Conservation (phyloP, 1,140 invertebrate genomes). For the Philopotamus ludificatus region DNA sequence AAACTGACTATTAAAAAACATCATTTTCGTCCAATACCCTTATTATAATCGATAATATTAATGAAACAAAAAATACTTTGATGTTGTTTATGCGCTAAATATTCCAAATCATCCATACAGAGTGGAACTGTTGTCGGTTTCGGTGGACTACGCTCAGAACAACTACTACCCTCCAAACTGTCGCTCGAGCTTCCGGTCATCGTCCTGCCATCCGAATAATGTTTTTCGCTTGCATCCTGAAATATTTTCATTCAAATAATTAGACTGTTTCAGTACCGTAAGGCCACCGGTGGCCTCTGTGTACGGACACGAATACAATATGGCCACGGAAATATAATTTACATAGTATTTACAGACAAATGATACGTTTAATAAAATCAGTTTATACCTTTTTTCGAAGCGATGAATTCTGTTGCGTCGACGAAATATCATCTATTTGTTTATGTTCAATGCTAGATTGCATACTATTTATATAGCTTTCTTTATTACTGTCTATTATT, state of each 20-base stretch:
- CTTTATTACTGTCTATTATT: conserved; percentile 35
- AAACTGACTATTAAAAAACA: too few species aligned
- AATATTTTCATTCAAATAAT: too few species aligned
- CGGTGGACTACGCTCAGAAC: conserved; percentile 24
- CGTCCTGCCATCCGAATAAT: conserved; percentile 24
- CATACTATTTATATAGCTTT: conserved; percentile 26
- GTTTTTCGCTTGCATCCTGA: conserved; percentile 4
- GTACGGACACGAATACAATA: too few species aligned
- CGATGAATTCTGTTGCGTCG: background rate
- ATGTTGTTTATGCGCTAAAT: conserved; percentile 36
- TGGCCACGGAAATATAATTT: background rate
- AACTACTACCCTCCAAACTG: conserved; percentile 35
- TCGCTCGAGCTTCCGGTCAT: conserved; percentile 36
- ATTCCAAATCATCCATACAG: conserved; percentile 36
- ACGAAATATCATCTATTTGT: background rate
- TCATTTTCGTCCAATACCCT: too few species aligned
- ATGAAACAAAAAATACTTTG: conserved; percentile 33
- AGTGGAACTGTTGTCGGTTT: conserved; percentile 21
- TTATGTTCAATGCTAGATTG: too few species aligned
- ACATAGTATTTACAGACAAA: background rate
- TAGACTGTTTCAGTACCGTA: too few species aligned
- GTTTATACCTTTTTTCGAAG: conserved; percentile 29
- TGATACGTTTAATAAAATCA: background rate
- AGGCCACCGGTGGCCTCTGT: too few species aligned
- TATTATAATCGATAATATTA: background rate